phyloP scores from a whole-genome alignment of 2,113 vertebrate species.

The Condylura cristata region DNA sequence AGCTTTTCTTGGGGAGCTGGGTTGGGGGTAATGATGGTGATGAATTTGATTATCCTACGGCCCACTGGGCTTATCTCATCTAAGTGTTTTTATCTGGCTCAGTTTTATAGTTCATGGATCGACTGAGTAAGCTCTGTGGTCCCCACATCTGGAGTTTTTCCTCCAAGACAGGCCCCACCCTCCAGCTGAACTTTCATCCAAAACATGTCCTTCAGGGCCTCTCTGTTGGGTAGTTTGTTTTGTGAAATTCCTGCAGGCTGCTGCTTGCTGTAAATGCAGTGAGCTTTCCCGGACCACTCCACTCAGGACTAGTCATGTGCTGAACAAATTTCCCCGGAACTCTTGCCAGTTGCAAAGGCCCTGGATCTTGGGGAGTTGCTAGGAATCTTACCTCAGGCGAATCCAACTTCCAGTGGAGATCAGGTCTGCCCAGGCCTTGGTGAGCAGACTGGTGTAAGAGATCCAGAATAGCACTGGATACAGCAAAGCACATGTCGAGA shows the following conservation, averaged over 20 bases:
- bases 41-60: slow-evolving; percentile 49
- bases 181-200: neutral
- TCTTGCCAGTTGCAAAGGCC: slow-evolving; percentile 63
- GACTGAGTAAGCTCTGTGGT: neutral
- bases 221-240: neutral
- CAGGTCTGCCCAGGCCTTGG: neutral
- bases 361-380: neutral
- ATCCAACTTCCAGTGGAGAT: neutral
- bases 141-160: slow-evolving; percentile 23
- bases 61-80: neutral
- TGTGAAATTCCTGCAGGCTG: slow-evolving; percentile 9
- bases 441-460: neutral
- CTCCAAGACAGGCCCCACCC: neutral
- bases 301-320: slow-evolving; percentile 67
- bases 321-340: slow-evolving; percentile 59
- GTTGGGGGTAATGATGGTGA: slow-evolving; percentile 18
- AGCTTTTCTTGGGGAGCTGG: neutral
- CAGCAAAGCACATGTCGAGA: neutral
- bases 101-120: neutral
- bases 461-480: neutral
- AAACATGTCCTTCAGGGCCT: neutral
- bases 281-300: slow-evolving; percentile 54
- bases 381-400: neutral
- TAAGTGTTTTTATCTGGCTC: neutral
- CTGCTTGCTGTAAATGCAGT: neutral